phyloP scores from a whole-genome alignment of 1,140 invertebrate species.

The Cydia fagiglandana region DNA sequence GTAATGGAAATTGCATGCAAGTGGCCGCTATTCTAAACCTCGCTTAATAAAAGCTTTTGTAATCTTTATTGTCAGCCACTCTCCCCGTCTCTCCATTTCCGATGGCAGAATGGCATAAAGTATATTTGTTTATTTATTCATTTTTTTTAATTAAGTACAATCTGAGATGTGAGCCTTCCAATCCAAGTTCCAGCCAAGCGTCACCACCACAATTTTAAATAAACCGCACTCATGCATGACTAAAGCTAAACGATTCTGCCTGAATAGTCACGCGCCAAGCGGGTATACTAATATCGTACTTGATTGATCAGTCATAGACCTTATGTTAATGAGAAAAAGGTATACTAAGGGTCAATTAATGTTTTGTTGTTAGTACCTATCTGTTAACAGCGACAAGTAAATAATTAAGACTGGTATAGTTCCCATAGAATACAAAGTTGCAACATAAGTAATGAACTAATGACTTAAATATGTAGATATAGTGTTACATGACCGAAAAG shows the following conservation, averaged over 20 bases:
- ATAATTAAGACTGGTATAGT: not conserved
- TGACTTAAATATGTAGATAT: too few species aligned
- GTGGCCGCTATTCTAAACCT: too few species aligned
- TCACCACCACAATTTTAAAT: not conserved
- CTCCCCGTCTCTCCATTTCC: too few species aligned
- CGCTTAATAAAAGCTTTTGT: too few species aligned
- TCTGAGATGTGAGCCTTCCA: not conserved
- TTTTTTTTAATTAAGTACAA: not conserved
- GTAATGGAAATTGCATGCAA: too few species aligned
- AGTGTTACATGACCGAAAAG: too few species aligned
- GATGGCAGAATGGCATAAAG: not conserved
- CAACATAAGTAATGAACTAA: not conserved
- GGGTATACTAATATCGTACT: not conserved
- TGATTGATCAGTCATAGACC: not conserved
- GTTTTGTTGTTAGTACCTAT: not conserved
- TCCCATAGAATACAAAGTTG: not conserved
- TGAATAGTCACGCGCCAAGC: not conserved
- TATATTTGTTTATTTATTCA: not conserved
- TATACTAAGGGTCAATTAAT: not conserved
- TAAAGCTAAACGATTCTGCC: slow-evolving; percentile 16
- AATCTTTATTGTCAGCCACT: too few species aligned
- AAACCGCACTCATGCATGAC: not conserved
- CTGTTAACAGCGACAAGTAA: not conserved
- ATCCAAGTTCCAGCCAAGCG: not conserved
- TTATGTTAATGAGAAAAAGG: not conserved